phyloP scores from a whole-genome alignment of 2,888 invertebrate genomes.

The Chrysina gloriosa region DNA sequence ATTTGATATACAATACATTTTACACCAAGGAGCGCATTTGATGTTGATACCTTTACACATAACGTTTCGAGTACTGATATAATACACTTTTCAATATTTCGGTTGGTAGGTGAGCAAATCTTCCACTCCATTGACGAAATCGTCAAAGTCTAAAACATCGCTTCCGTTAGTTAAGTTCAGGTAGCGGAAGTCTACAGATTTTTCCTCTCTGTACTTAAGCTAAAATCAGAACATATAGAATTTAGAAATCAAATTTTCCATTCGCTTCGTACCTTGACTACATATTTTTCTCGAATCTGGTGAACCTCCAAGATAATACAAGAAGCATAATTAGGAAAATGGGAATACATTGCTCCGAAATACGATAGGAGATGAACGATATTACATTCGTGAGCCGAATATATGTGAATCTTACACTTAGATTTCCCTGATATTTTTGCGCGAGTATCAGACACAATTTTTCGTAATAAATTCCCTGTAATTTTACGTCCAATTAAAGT shows the following conservation, averaged over 20 bases:
- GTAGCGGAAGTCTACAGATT: neutral
- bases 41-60: too few species aligned
- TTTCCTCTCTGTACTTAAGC: neutral
- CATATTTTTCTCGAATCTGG: conserved; percentile 3
- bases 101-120: neutral
- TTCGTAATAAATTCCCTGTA: conserved; percentile 1
- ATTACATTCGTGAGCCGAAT: conserved; percentile 32
- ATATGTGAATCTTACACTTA: conserved; percentile 28
- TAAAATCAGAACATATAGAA: neutral
- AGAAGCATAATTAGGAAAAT: conserved; percentile 30
- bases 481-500: neutral
- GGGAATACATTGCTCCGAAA: neutral
- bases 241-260: neutral
- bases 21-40: too few species aligned
- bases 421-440: conserved; percentile 15
- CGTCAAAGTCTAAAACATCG: neutral
- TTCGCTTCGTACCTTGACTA: conserved; percentile 15
- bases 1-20: too few species aligned
- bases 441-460: conserved; percentile 19
- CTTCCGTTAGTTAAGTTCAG: conserved; percentile 8
- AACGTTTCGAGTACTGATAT: too few species aligned
- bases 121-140: conserved; percentile 9
- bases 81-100: too few species aligned
- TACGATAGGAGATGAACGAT: conserved; percentile 4
- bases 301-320: conserved; percentile 30